Evolutionary conservation across 2,888 invertebrate species (phyloP).

Genomic region (Palloptera scutellata): DNA sequence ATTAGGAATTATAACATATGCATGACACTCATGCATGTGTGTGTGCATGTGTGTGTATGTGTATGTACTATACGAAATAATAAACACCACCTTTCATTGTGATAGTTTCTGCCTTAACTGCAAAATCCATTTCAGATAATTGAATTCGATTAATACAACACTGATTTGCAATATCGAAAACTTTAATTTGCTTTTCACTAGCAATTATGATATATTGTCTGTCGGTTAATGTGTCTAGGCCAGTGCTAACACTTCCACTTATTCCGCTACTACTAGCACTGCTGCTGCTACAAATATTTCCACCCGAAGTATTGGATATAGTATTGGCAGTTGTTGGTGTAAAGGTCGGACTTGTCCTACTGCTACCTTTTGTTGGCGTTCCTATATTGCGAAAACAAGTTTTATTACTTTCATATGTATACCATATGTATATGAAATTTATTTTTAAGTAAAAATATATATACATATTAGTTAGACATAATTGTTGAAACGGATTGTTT

Average conservation of each 20-base stretch:
- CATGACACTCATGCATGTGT: too few species aligned
- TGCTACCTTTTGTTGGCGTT: slow-evolving; percentile 76
- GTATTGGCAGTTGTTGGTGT: slow-evolving; percentile 63
- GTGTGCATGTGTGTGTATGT: background rate
- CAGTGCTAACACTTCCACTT: slow-evolving; percentile 60
- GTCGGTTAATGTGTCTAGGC: slow-evolving; percentile 70
- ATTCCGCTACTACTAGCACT: slow-evolving; percentile 53
- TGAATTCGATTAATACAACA: slow-evolving; percentile 93
- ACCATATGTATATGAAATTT: too few species aligned
- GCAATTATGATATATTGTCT: slow-evolving; percentile 92
- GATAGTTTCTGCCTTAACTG: slow-evolving; percentile 92
- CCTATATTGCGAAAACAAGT: slow-evolving; percentile 55
- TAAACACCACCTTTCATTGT: slow-evolving; percentile 80
- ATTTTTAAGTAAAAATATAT: too few species aligned
- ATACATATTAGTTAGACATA: too few species aligned
- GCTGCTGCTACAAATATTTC: slow-evolving; percentile 47
- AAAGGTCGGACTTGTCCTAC: slow-evolving; percentile 81
- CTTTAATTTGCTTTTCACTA: slow-evolving; percentile 94
- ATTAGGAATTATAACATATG: too few species aligned
- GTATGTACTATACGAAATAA: too few species aligned
- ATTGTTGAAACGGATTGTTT: too few species aligned
- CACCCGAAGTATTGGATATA: slow-evolving; percentile 55
- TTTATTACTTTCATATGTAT: too few species aligned
- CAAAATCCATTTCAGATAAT: slow-evolving; percentile 91
- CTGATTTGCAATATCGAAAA: slow-evolving; percentile 93